Conservation (phyloP, 2,888 invertebrate species). For the Chelonus formosanus region DNA sequence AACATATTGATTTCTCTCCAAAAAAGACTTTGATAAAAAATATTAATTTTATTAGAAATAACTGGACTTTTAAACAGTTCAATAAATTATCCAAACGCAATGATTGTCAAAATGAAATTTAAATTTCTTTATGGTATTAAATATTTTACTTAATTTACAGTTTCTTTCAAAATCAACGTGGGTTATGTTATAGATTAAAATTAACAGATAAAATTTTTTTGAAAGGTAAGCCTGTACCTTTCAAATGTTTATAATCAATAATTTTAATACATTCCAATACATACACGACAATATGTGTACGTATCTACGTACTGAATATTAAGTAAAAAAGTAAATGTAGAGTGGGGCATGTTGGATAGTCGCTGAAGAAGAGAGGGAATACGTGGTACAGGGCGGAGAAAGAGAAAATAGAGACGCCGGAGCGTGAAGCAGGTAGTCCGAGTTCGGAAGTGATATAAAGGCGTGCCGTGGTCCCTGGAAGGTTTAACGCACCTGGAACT, state of each 20-base stretch:
- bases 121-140: too few relatives aligned
- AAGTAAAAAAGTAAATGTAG: conserved; percentile 34
- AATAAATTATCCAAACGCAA: too few relatives aligned
- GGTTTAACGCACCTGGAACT: conserved; percentile 58
- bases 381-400: conserved; percentile 43
- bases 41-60: too few relatives aligned
- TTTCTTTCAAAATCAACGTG: too few relatives aligned
- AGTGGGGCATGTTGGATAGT: conserved; percentile 12
- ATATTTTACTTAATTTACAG: too few relatives aligned
- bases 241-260: conserved; percentile 16
- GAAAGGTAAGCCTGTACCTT: conserved; percentile 21
- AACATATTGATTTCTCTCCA: too few relatives aligned
- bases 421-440: conserved; percentile 48
- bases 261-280: conserved; percentile 17
- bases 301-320: background rate
- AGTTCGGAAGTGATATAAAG: conserved; percentile 63
- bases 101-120: too few relatives aligned
- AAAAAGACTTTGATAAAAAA: too few relatives aligned
- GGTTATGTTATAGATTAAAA: too few relatives aligned
- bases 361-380: conserved; percentile 31
- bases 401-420: conserved; percentile 46
- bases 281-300: background rate
- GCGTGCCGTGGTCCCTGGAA: conserved; percentile 47
- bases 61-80: too few relatives aligned
- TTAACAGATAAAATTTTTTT: too few relatives aligned